Base-by-base conservation (phyloP, 2,888 invertebrate genomes). In the Salticus scenicus region DNA sequence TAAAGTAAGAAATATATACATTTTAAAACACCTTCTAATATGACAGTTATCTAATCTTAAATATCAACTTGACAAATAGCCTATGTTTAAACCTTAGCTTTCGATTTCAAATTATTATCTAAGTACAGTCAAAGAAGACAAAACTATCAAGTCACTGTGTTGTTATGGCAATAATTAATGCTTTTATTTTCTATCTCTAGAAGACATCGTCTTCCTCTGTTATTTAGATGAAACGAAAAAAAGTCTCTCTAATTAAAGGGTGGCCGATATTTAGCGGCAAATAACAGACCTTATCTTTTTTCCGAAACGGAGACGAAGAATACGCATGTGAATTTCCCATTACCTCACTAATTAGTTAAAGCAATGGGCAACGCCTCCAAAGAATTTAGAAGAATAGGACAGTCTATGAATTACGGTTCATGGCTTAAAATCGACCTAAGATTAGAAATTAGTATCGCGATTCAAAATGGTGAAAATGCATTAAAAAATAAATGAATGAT, bases 321-420 rank as follows among this genome's bases (percentile, higher is more conserved):
- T 24, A 2, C 20, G 70, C 81, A 70, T 82, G 81, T 75, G 75
- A 75, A 75, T 24, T 37, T 70, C 75, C 70, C 81, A 82, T 82
- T 82, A 82, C 69, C 47, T 17, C 70, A 30, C 75, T 75, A 82
- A 82, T 82, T 82, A 82, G 81, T 47, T 24, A 66, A 71, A 63
- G 63, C 64, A 33, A n/a, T n/a, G n/a, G 73, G 64, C 47, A 47
- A 80, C 80, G 80, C 80, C 80, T 67, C 66, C 72, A 27, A 66
- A 14, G 30, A 10, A 57, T 24, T 2, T 12, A 1, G 57, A 4
- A 17, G 2, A 30, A 51, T 20, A 73, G 79, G 80, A 64, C 33
- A 47, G 72, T 37, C 31, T 73, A 73, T 24, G 47, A 80, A 47
- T 24, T 57, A 2, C 20, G 5, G 5, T 24, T 24, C 24, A 57